Percentiles rank a stretch among this genome's conserved stretches.
These are phyloP conservation scores for Serranus cabrilla DNA, from an alignment of 2,797 vertebrate species.

Conservation along the genomic window DNA sequence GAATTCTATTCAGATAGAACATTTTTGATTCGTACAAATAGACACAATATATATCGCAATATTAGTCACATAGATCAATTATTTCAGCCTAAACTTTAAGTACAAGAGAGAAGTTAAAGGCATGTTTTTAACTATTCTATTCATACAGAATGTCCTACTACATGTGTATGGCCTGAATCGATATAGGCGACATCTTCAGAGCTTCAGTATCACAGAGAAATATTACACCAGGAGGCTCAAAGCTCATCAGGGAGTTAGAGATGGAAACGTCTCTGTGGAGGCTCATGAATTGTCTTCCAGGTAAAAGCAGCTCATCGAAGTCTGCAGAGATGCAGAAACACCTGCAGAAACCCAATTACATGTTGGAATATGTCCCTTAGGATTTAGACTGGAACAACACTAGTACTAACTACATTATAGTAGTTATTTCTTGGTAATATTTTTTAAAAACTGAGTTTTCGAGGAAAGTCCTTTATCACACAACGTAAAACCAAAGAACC, in stretches of 20 bases:
- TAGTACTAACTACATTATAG: no score
- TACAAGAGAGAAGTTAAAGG: neutral
- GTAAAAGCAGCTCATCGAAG: no score
- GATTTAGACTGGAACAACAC: neutral
- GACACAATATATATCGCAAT: neutral
- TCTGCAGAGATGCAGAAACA: neutral
- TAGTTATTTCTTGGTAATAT: neutral
- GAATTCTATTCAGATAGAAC: neutral
- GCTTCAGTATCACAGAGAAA: slow-evolving; percentile 44
- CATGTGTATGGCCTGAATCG: neutral
- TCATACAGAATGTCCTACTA: slow-evolving; percentile 6
- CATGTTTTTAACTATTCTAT: slow-evolving; percentile 41
- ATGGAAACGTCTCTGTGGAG: slow-evolving; percentile 20
- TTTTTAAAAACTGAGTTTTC: neutral
- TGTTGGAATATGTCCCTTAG: neutral
- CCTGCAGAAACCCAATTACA: neutral
- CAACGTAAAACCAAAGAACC: neutral
- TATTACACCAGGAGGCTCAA: slow-evolving; percentile 16
- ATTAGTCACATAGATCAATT: neutral
- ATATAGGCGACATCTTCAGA: slow-evolving; percentile 30
- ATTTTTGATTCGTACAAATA: neutral
- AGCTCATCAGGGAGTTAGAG: slow-evolving; percentile 12
- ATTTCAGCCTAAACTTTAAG: neutral
- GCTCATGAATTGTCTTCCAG: no score
- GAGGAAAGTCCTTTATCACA: neutral